phyloP scores from a whole-genome alignment of 2,113 vertebrate species.

The Mionectes macconnelli region DNA sequence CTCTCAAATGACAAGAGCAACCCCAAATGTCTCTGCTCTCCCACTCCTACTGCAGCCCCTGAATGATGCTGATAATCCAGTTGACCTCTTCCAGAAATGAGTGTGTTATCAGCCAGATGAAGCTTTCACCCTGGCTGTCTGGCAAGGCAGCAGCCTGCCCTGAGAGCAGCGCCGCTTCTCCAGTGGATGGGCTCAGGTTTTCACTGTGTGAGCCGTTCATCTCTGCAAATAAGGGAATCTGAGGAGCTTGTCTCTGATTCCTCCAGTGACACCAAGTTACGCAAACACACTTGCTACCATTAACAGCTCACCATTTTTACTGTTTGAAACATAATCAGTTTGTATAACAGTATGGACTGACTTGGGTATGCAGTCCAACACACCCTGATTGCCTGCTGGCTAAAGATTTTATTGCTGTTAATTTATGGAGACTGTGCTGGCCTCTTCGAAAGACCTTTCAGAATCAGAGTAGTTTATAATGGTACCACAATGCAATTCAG shows the following conservation, averaged over 20 bases:
- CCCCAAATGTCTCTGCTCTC: neutral
- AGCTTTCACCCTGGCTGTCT: neutral
- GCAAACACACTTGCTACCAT: neutral
- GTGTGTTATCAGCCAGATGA: neutral
- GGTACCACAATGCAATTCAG: slow-evolving; percentile 15
- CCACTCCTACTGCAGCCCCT: neutral
- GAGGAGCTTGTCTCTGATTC: neutral
- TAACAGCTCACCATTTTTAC: slow-evolving; percentile 19
- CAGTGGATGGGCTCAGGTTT: fast-evolving
- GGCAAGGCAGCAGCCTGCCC: fast-evolving
- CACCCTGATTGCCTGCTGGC: neutral
- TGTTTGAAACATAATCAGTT: slow-evolving; percentile 30
- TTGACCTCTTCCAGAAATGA: neutral
- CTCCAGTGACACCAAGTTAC: slow-evolving; percentile 1
- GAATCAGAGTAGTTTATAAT: neutral
- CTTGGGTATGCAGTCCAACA: neutral
- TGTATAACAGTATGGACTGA: neutral
- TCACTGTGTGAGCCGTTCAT: neutral
- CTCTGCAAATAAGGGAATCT: neutral
- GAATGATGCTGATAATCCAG: neutral
- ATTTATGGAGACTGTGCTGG: slow-evolving; percentile 12
- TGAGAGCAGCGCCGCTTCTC: fast-evolving
- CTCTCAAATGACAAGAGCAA: neutral
- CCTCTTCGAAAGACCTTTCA: neutral
- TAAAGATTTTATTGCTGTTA: slow-evolving; percentile 20